phyloP scores from a whole-genome alignment of 2,888 invertebrate genomes.

The Ichneumon xanthorius region DNA sequence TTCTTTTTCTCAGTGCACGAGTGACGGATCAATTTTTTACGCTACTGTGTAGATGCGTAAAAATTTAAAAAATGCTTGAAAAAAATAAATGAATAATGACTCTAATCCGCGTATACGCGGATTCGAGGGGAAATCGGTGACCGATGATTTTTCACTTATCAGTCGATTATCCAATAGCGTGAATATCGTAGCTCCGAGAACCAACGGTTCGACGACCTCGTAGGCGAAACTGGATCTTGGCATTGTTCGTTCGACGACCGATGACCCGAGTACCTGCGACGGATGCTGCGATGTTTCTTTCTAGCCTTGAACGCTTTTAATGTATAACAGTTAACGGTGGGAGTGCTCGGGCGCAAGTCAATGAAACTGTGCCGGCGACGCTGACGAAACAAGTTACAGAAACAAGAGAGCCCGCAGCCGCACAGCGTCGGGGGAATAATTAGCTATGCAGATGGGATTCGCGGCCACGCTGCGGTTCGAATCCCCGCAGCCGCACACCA shows the following conservation, averaged over 20 bases:
- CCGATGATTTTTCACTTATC: conserved; percentile 5
- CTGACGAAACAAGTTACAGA: conserved; percentile 27
- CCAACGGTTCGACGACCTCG: conserved; percentile 52
- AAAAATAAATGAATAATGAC: too few relatives aligned
- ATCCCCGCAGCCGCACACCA: conserved; percentile 18
- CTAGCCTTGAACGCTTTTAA: background rate
- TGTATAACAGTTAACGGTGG: background rate
- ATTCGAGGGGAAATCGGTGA: background rate
- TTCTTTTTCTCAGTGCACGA: too few relatives aligned
- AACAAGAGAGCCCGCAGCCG: conserved; percentile 27
- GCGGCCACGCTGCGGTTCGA: conserved; percentile 58
- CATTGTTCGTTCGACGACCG: conserved; percentile 16
- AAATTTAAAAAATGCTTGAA: too few relatives aligned
- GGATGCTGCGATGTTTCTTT: background rate
- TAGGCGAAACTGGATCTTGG: conserved; percentile 8
- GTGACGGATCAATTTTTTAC: too few relatives aligned
- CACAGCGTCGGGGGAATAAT: conserved; percentile 43
- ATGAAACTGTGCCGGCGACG: conserved; percentile 31
- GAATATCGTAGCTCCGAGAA: conserved; percentile 23
- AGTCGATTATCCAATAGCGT: conserved; percentile 56
- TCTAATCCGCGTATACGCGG: too few relatives aligned
- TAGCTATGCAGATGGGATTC: conserved; percentile 59
- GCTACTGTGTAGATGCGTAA: too few relatives aligned
- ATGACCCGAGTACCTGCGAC: background rate
- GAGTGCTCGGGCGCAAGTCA: background rate